Conservation (phyloP, 2,113 vertebrate species). For the Toxotes chatareus region DNA sequence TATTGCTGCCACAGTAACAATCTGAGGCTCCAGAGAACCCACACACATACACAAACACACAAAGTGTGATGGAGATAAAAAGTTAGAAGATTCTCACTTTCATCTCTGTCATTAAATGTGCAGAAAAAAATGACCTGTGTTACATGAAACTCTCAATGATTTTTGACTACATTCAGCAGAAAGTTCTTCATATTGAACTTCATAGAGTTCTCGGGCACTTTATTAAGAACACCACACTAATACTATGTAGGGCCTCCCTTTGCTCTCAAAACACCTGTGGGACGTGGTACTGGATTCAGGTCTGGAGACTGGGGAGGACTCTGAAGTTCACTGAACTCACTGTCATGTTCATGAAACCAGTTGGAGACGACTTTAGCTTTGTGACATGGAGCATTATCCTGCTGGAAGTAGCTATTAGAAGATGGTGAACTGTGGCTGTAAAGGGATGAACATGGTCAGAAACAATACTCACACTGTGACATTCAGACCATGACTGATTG, state of each 20-base stretch:
- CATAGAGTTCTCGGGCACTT: neutral
- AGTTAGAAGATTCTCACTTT: slow-evolving; percentile 12
- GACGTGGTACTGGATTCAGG: too few species aligned
- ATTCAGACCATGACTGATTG: too few species aligned
- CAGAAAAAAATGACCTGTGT: neutral
- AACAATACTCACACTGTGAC: neutral
- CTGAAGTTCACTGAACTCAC: too few species aligned
- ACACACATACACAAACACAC: slow-evolving; percentile 11
- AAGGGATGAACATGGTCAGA: neutral
- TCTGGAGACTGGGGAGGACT: too few species aligned
- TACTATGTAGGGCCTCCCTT: too few species aligned
- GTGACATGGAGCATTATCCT: too few species aligned
- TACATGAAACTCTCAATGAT: neutral
- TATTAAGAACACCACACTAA: too few species aligned
- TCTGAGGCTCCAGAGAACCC: neutral
- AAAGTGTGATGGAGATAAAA: slow-evolving; percentile 3
- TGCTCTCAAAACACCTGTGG: too few species aligned
- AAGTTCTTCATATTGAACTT: neutral
- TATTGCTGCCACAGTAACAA: neutral
- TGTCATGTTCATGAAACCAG: too few species aligned
- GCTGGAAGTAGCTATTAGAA: neutral
- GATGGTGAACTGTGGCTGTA: neutral
- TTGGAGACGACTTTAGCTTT: too few species aligned
- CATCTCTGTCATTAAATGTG: slow-evolving; percentile 8
- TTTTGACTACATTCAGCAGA: neutral